phyloP scores from a whole-genome alignment of 1,140 invertebrate genomes.

The Bombus confusus region DNA sequence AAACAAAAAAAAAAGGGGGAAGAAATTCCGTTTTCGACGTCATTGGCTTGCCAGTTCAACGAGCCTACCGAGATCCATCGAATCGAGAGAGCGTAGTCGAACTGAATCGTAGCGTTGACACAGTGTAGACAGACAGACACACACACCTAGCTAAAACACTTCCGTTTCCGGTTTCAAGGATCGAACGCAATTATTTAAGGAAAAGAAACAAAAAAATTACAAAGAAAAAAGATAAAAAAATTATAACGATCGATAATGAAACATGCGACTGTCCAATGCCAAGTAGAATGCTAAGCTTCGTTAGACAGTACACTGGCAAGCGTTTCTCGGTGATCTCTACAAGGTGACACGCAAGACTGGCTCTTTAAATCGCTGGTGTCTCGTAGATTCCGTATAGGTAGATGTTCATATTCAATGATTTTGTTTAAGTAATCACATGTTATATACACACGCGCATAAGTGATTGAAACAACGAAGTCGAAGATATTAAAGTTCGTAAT shows the following conservation, averaged over 20 bases:
- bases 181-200: conserved; percentile 62
- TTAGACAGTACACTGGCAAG: conserved; percentile 69
- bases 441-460: background rate
- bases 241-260: conserved; percentile 63
- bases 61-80: conserved; percentile 2
- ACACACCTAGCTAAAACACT: conserved; percentile 25
- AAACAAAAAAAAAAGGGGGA: background rate
- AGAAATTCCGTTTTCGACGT: conserved; percentile 9
- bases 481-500: conserved; percentile 36
- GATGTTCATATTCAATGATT: background rate
- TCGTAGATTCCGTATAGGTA: background rate
- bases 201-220: conserved; percentile 23
- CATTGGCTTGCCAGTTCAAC: conserved; percentile 11
- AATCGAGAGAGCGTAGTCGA: conserved; percentile 19
- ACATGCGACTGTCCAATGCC: conserved; percentile 69
- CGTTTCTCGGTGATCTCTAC: conserved; percentile 73
- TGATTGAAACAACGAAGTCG: conserved; percentile 47
- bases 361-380: background rate
- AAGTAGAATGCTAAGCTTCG: conserved; percentile 73
- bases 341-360: conserved; percentile 65
- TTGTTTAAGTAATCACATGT: background rate
- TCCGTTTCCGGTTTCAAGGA: conserved; percentile 79
- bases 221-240: conserved; percentile 54
- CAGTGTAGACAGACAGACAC: conserved; percentile 3
- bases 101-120: conserved; percentile 18